Evolutionary conservation across 92 coral and sea anemone species (phyloP).

Genomic region (Epizoanthus illoricatus): DNA sequence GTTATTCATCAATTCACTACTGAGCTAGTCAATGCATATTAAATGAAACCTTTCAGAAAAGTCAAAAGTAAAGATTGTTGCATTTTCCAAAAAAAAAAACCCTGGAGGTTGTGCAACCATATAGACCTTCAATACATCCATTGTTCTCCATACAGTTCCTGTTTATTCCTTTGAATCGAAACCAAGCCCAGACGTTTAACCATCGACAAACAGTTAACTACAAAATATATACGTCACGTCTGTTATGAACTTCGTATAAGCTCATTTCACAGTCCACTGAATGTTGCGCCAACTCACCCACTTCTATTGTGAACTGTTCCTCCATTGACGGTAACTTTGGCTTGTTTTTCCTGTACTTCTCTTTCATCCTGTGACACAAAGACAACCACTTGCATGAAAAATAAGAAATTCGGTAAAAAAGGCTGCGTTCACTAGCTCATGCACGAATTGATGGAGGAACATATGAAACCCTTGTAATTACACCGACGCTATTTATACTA

Average conservation of each 20-base stretch:
- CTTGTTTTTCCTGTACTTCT: slow-evolving; percentile 21
- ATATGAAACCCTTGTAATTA: no score
- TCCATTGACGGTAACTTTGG: neutral
- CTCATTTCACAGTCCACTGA: neutral
- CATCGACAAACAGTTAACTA: neutral
- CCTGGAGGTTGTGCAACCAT: no score
- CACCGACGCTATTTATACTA: no score
- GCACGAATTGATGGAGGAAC: no score
- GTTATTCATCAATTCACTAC: no score
- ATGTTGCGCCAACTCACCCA: slow-evolving; percentile 5
- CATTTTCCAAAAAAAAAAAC: neutral
- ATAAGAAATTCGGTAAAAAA: no score
- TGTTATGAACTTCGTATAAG: neutral
- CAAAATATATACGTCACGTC: neutral
- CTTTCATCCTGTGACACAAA: slow-evolving; percentile 33
- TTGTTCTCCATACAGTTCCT: no score
- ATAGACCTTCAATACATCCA: no score
- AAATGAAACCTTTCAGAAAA: neutral
- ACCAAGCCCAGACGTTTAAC: neutral
- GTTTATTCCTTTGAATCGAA: no score
- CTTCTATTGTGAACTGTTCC: neutral
- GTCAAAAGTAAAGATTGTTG: neutral
- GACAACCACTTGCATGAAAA: neutral
- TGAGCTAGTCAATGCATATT: no score
- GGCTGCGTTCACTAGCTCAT: no score